phyloP scores from a whole-genome alignment of 1,140 invertebrate species.

The Formica selysi region DNA sequence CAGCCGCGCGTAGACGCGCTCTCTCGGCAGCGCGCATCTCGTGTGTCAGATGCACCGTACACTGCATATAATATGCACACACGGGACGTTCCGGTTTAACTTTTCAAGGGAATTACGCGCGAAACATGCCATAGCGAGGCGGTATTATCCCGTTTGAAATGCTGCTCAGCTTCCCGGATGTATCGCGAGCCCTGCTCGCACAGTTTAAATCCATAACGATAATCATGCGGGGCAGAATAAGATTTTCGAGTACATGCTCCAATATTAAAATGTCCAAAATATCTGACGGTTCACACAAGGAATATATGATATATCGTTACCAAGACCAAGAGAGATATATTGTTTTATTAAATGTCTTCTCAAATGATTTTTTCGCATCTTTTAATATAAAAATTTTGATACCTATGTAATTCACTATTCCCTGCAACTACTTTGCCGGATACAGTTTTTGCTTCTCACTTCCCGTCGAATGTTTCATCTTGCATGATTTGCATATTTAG shows the following conservation, averaged over 20 bases:
- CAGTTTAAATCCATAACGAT: conserved; percentile 12
- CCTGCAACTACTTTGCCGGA: background rate
- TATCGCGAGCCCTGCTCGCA: background rate
- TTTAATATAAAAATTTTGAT: background rate
- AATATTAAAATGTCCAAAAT: background rate
- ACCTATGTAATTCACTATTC: background rate
- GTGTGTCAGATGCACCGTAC: conserved; percentile 53
- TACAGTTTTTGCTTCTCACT: background rate
- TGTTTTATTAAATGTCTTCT: background rate
- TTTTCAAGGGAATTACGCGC: conserved; percentile 60
- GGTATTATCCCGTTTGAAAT: conserved; percentile 54
- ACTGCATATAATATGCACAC: conserved; percentile 53
- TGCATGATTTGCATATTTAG: conserved; percentile 15
- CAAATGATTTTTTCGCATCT: background rate
- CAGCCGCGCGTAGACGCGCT: conserved; percentile 42
- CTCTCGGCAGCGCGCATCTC: conserved; percentile 55
- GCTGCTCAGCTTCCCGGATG: conserved; percentile 25
- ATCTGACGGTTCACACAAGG: background rate
- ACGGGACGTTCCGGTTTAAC: conserved; percentile 50
- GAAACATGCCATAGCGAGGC: conserved; percentile 36
- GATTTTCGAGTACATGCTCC: background rate
- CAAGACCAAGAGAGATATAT: background rate
- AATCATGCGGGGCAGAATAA: background rate
- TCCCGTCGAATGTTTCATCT: background rate
- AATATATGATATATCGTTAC: background rate